phyloP scores from a whole-genome alignment of 2,888 invertebrate genomes.

The Baronia brevicornis region DNA sequence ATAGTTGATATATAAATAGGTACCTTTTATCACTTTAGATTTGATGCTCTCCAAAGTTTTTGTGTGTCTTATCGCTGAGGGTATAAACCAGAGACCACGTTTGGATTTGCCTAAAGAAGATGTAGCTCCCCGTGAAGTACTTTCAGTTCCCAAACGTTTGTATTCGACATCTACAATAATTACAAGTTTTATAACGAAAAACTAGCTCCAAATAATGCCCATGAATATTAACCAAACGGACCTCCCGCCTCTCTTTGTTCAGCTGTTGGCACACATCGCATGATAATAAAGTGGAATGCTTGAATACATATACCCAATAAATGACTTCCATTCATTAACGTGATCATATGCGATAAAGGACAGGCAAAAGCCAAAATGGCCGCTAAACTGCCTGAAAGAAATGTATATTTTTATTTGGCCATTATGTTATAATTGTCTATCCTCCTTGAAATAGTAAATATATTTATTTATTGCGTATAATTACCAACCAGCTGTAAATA shows the following conservation, averaged over 20 bases:
- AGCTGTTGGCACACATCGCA: constrained; percentile 73
- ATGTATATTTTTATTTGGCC: constrained; percentile 7
- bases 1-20: neutral
- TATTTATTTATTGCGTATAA: neutral
- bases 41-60: constrained; percentile 68
- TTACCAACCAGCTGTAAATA: constrained; percentile 74
- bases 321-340: constrained; percentile 75
- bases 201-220: neutral
- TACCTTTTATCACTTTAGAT: constrained; percentile 65
- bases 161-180: constrained; percentile 60
- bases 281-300: constrained; percentile 64
- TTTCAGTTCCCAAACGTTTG: constrained; percentile 58
- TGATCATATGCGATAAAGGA: constrained; percentile 77
- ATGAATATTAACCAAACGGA: too few relatives aligned
- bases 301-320: constrained; percentile 67
- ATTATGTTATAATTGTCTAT: neutral
- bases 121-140: constrained; percentile 38
- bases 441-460: too few relatives aligned
- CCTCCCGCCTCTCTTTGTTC: constrained; percentile 71
- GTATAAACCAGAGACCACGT: constrained; percentile 69
- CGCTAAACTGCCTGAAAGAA: constrained; percentile 73
- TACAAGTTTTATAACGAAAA: constrained; percentile 2
- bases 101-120: constrained; percentile 46
- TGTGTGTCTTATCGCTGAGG: constrained; percentile 65
- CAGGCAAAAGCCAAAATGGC: constrained; percentile 79